Percentiles rank a stretch among this genome's conserved stretches.
Evolutionary conservation across 2,888 invertebrate species (phyloP).

Genomic region (Tridacna crocea): DNA sequence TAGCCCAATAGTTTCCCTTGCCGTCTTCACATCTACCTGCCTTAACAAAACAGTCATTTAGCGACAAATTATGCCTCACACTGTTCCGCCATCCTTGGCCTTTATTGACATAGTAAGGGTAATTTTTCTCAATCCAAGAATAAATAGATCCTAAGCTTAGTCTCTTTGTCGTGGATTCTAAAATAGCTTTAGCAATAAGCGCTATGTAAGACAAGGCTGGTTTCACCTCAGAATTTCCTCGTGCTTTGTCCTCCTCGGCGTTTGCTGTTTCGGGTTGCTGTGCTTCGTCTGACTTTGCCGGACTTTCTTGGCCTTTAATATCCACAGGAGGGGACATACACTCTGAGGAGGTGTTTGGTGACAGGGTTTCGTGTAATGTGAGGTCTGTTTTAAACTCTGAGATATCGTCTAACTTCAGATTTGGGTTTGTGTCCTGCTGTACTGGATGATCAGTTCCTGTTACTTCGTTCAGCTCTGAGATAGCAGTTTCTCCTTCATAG

Average conservation of each 20-base stretch:
- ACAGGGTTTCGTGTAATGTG: constrained; percentile 56
- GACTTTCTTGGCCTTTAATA: constrained; percentile 53
- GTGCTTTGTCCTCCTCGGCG: constrained; percentile 65
- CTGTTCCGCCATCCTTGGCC: constrained; percentile 83
- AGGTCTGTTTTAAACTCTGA: constrained; percentile 62
- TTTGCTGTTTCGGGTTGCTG: constrained; percentile 52
- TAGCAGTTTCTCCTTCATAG: constrained; percentile 52
- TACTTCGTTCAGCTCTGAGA: constrained; percentile 51
- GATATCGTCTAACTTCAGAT: constrained; percentile 50
- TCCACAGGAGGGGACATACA: constrained; percentile 48
- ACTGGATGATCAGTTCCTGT: constrained; percentile 41
- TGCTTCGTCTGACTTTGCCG: constrained; percentile 45
- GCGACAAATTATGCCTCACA: constrained; percentile 82
- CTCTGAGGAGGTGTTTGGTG: constrained; percentile 58
- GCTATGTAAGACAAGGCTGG: constrained; percentile 83
- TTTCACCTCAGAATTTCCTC: constrained; percentile 75
- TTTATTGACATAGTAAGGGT: constrained; percentile 80
- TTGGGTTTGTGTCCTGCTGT: constrained; percentile 20
- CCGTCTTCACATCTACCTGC: constrained; percentile 81
- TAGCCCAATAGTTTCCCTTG: constrained; percentile 82
- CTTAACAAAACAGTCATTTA: constrained; percentile 83
- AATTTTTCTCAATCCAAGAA: constrained; percentile 82
- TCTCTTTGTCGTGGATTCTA: constrained; percentile 78
- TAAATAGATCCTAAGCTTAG: constrained; percentile 83
- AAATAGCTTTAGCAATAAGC: constrained; percentile 82